phyloP scores from a whole-genome alignment of 1,140 invertebrate genomes.

The Plutomurus gul region DNA sequence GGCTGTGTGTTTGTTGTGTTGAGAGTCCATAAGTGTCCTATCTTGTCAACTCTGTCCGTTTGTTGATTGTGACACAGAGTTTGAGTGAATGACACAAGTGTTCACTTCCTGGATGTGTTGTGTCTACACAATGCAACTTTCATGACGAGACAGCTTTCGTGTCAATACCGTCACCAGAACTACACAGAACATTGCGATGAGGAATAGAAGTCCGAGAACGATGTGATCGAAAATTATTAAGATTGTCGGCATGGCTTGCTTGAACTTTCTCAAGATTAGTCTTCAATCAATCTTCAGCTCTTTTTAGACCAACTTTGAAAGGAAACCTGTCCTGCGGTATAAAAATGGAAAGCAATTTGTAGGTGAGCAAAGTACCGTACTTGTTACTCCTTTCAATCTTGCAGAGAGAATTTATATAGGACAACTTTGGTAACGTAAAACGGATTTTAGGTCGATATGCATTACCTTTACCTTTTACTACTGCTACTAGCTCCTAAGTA shows the following conservation, averaged over 20 bases:
- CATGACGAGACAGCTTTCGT: constrained; percentile 48
- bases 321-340: not conserved
- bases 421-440: too few relatives aligned
- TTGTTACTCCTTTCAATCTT: too few relatives aligned
- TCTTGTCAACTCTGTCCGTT: too few relatives aligned
- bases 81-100: not conserved
- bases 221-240: constrained; percentile 57
- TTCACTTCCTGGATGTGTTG: constrained; percentile 3
- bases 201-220: constrained; percentile 55
- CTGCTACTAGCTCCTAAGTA: too few relatives aligned
- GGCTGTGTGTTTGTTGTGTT: not conserved
- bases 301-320: not conserved
- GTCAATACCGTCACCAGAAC: constrained; percentile 52
- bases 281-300: constrained; percentile 24
- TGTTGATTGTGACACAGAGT: not conserved
- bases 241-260: constrained; percentile 56
- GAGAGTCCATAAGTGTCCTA: too few relatives aligned
- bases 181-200: constrained; percentile 56
- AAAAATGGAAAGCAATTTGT: constrained; percentile 22
- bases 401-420: too few relatives aligned
- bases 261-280: not conserved
- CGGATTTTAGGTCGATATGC: too few relatives aligned
- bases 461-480: too few relatives aligned
- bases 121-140: constrained; percentile 44
- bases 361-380: too few relatives aligned